Evolutionary conservation across 2,113 vertebrate species (phyloP), one percentile per base, ranked within the genome.

Genomic region (Labeo rohita): DNA sequence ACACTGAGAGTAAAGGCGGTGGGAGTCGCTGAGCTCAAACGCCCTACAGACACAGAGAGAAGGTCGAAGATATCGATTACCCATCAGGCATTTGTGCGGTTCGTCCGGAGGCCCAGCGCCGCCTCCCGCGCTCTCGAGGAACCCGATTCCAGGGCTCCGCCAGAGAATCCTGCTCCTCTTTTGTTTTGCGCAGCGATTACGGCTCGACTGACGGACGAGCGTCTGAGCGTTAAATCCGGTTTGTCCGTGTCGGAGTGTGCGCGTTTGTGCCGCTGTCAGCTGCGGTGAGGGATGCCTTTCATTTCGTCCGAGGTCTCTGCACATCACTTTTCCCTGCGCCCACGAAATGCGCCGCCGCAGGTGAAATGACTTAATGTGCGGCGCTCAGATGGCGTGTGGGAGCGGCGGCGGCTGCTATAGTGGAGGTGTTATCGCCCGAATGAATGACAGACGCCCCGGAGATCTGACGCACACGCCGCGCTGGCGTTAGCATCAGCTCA

Each of bases 331-430:
- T 12, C 23, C 1, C 18, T 21, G 34, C 16, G 9, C 47, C 10
- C 70, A 28, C 28, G 74, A 76, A 77, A 54, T 54, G 47, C 8
- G 47, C 10, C 8, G 76, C 77, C 77, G 77, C 77, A 61, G 77
- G 77, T 80, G 11, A 77, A 39, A 21, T n/a, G 52, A 78, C 16
- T 78, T 56, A 56, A 78, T 39, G 49, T 54, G 50, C 15, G 50
- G 50, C 50, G 16, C 54, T 56, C 54, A 56, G 16, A 56, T 18
- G 16, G 2, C 7, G 54, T 56, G 54, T 56, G 54, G 0, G 18
- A 54, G 39, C 39, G 39, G 39, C 39, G 39, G 54, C 6, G 16
- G 2, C 54, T 15, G 49, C 49, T 56, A 56, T 2, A 56, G 54
- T 6, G 54, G 18, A 56, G 15, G 52, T 16, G 15, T 15, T 54